Conservation (phyloP, 2,113 vertebrate species). For the Gymnobelideus leadbeateri region DNA sequence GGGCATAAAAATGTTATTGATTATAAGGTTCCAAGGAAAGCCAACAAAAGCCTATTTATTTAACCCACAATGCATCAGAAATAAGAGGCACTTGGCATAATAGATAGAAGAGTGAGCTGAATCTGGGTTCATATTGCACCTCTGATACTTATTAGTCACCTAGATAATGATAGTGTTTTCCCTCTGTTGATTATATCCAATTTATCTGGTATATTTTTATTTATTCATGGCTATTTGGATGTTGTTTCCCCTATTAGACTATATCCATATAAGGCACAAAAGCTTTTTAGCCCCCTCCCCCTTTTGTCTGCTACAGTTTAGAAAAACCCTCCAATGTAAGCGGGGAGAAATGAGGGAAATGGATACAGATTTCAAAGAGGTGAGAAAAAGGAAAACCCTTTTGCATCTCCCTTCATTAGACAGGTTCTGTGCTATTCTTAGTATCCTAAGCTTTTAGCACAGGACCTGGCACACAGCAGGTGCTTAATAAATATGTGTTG, state of each 20-base stretch:
- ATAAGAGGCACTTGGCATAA: background rate
- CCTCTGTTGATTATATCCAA: background rate
- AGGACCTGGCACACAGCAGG: background rate
- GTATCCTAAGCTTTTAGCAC: background rate
- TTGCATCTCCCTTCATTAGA: background rate
- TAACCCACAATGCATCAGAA: background rate
- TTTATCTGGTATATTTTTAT: background rate
- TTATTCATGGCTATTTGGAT: background rate
- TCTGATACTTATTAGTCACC: background rate
- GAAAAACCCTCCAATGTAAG: background rate
- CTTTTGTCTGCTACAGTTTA: background rate
- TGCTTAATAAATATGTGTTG: background rate
- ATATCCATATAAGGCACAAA: background rate
- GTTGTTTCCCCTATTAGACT: background rate
- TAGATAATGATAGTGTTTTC: background rate
- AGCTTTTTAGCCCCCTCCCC: background rate
- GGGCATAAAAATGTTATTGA: constrained; percentile 31
- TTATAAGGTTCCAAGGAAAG: background rate
- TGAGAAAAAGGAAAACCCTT: background rate
- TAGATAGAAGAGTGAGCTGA: background rate
- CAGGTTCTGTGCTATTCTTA: background rate
- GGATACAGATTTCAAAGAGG: background rate
- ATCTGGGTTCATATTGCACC: background rate
- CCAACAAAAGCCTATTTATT: constrained; percentile 3
- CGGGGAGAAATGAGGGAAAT: background rate